Evolutionary conservation across 2,797 vertebrate species (phyloP), one percentile per base, ranked within the genome.

Genomic region (Rachycentron canadum): DNA sequence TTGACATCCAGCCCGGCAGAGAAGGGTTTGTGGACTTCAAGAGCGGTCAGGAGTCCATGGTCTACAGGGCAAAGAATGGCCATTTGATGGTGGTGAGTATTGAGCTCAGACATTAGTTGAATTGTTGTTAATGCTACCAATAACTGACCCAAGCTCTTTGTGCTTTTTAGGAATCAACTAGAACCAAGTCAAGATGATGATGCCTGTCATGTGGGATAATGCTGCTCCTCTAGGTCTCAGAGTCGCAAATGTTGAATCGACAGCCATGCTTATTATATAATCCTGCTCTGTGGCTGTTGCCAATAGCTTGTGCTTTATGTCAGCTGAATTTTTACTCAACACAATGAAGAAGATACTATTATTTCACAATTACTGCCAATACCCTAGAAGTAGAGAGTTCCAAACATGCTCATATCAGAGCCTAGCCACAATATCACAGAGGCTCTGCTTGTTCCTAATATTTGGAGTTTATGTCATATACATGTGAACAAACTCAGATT

Each of bases 11-110:
- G 88, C 95, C 96, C 0, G 97, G 97, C 60, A 97, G 96, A 91
- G 96, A 97, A 80, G 97, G 96, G 0, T 96, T 96, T 0, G 96
- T 99, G 47, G 95, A 97, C 91, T 99, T 99, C 73, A 91, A 94
- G 0, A 94, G 94, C 0, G 98, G 97, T 28, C 94, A 94, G 17
- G 96, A 97, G 90, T 92, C 94, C 3, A 96, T 96, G 88, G 93
- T 99, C 86, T 99, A 97, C 92, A 96, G 96, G 93, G 95, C 96
- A 60, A 99, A 97, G 94, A 97, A 95, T 0, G 98, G 98, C 66
- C 97, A 97, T 23, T 85, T 99, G 75, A 97, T 94, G 67, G 98
- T 99, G 97, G 98, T 99, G 88, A 96, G 97, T 85, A 17, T 38
- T 28, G 9, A 59, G n/a, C 53, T 70, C n/a, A 30, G 9, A 21